Evolutionary conservation across 2,113 vertebrate species (phyloP).

Genomic region (Dicerorhinus sumatrensis): DNA sequence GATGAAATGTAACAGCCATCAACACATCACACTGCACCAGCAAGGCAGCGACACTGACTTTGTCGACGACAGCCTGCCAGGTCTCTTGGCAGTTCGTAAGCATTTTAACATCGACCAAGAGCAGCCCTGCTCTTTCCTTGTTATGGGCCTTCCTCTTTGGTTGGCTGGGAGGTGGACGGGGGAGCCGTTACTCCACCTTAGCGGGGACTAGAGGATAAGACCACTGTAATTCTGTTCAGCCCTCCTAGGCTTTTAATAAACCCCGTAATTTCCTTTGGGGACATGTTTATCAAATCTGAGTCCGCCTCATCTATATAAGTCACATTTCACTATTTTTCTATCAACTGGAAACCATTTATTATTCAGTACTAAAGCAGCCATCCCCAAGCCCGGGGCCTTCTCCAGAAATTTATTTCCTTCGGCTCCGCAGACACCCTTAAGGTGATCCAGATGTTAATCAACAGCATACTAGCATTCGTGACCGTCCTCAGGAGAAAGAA

Average conservation of each 20-base stretch:
- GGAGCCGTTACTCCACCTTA: conserved; percentile 23
- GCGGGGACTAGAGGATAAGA: background rate
- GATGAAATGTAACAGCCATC: conserved; percentile 81
- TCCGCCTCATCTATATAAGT: conserved; percentile 66
- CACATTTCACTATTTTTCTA: conserved; percentile 80
- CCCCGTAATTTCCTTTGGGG: conserved; percentile 60
- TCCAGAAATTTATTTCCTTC: conserved; percentile 85
- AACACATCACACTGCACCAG: conserved; percentile 77
- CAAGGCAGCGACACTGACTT: conserved; percentile 31
- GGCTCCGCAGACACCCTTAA: conserved; percentile 81
- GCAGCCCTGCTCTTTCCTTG: background rate
- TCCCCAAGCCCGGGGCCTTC: conserved; percentile 66
- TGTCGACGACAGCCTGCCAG: background rate
- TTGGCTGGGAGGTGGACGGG: background rate
- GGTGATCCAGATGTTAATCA: conserved; percentile 86
- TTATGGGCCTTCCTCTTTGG: background rate
- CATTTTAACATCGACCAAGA: conserved; percentile 24
- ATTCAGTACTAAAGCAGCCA: conserved; percentile 78
- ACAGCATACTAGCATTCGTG: conserved; percentile 68
- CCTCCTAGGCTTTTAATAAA: conserved; percentile 70
- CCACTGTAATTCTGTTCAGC: background rate
- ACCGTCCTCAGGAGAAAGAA: conserved; percentile 65
- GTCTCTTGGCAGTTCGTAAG: background rate
- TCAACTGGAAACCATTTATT: conserved; percentile 78
- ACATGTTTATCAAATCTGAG: conserved; percentile 79